Conservation (phyloP, 2,113 vertebrate genomes). For the Mormyrus iriodes region DNA sequence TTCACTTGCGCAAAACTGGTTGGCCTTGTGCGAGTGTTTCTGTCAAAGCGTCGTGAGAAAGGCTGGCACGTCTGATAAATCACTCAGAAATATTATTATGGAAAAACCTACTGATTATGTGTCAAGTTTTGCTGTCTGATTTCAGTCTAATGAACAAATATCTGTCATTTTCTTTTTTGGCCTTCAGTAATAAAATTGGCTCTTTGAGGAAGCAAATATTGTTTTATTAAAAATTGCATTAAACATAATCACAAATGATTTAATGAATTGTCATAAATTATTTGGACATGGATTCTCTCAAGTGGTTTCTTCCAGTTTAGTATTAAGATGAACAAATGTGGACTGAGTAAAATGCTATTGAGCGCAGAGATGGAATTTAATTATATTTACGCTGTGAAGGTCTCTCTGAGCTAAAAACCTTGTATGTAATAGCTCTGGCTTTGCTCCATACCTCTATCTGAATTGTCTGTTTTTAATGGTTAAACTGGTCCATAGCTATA, state of each 20-base stretch:
- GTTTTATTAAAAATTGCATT: constrained; percentile 11
- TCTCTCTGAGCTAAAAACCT: not conserved
- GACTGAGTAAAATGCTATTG: not conserved
- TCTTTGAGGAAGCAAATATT: not conserved
- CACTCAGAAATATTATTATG: not conserved
- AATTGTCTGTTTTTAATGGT: not conserved
- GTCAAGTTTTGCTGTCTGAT: not conserved
- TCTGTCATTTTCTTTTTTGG: constrained; percentile 8
- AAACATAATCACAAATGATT: constrained; percentile 1
- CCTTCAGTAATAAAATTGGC: not conserved
- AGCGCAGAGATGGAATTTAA: not conserved
- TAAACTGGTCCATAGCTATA: not conserved
- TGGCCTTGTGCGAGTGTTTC: not conserved
- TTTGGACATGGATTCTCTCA: not conserved
- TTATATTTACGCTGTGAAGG: not conserved
- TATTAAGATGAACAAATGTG: not conserved
- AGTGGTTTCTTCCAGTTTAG: not conserved
- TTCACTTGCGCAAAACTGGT: not conserved
- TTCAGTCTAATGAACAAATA: constrained; percentile 16
- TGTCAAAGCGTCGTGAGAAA: not conserved
- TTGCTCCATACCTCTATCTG: not conserved
- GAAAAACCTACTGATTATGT: constrained; percentile 10
- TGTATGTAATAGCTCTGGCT: not conserved
- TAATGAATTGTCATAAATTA: constrained; percentile 16
- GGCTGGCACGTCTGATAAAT: not conserved